Base-by-base conservation (phyloP, 2,888 invertebrate species). In the Hermaeophaga mercurialis region DNA sequence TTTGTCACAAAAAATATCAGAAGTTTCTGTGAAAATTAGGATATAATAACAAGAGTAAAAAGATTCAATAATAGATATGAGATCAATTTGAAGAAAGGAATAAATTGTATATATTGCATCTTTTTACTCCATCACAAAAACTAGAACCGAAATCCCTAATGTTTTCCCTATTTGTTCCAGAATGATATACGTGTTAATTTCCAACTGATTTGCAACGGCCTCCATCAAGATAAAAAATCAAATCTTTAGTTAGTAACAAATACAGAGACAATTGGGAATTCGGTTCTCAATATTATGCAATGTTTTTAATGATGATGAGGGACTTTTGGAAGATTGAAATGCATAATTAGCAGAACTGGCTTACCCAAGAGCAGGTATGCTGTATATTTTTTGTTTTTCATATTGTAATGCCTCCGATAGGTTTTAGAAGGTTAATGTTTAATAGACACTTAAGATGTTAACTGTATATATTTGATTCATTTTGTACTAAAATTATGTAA, bases 181-280 rank as follows among this genome's bases (percentile, higher is more conserved):
- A 75, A 84, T 84, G 84, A 84, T 84, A 64, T 83, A 84, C 76
- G 82, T 82, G 68, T 79, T 84, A 70, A 84, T 84, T 73, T 83
- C 84, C 64, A 78, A 82, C 75, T 84, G 81, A 78, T 74, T 63
- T 54, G 45, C 31, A 34, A 54, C 49, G 57, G 49, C 54, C 58
- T 50, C 52, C 47, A 28, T 52, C 56, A 61, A 56, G 63, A 61
- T 33, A 43, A 54, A 49, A 48, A 58, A 28, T 52, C 46, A 52
- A 56, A 58, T 54, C 36, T 39, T 57, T 55, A 59, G 47, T 33
- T 26, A 62, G 54, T 58, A 60, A 58, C 60, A 62, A 62, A 62
- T 62, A 60, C 44, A 65, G 55, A 65, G 63, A 63, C 59, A 63
- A 69, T 52, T 44, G 48, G 72, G 73, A 71, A 73, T 73, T 73